These are phyloP conservation scores for Holotrichia oblita DNA, from an alignment of 1,140 invertebrate genomes.

Conservation along the genomic window DNA sequence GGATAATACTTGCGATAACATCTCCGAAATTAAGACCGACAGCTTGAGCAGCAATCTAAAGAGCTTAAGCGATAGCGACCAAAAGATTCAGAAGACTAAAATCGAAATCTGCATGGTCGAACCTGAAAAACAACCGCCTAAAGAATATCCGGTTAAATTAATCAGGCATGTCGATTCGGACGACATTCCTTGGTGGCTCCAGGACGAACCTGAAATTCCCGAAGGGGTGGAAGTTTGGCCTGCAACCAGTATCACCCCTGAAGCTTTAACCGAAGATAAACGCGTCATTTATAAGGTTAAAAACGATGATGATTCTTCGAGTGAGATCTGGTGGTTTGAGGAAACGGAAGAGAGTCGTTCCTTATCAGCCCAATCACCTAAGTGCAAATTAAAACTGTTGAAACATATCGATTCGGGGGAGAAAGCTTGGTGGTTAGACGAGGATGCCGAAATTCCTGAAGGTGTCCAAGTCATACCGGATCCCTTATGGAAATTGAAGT, in stretches of 20 bases:
- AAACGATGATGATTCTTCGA: constrained; percentile 1
- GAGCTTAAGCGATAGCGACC: not conserved
- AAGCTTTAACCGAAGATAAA: constrained; percentile 41
- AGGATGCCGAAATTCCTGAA: constrained; percentile 62
- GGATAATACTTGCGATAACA: constrained; percentile 42
- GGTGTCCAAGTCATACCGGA: constrained; percentile 56
- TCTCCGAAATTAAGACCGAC: constrained; percentile 37
- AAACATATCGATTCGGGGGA: constrained; percentile 66
- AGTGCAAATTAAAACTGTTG: constrained; percentile 7
- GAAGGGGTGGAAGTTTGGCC: constrained; percentile 34
- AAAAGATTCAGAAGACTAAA: not conserved
- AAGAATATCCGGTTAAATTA: constrained; percentile 23
- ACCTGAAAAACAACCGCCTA: not conserved
- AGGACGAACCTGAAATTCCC: constrained; percentile 18
- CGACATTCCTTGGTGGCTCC: constrained; percentile 46
- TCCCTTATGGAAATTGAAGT: not conserved
- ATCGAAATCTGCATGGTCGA: constrained; percentile 28
- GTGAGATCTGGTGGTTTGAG: constrained; percentile 23
- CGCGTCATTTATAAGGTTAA: constrained; percentile 37
- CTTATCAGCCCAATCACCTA: not conserved
- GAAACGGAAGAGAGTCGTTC: constrained; percentile 35
- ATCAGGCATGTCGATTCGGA: constrained; percentile 42
- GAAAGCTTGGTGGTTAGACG: constrained; percentile 71
- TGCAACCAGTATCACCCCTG: constrained; percentile 10
- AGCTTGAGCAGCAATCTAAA: constrained; percentile 12